Base-by-base conservation (phyloP, 2,888 invertebrate species). In the Drosophila neotestacea region DNA sequence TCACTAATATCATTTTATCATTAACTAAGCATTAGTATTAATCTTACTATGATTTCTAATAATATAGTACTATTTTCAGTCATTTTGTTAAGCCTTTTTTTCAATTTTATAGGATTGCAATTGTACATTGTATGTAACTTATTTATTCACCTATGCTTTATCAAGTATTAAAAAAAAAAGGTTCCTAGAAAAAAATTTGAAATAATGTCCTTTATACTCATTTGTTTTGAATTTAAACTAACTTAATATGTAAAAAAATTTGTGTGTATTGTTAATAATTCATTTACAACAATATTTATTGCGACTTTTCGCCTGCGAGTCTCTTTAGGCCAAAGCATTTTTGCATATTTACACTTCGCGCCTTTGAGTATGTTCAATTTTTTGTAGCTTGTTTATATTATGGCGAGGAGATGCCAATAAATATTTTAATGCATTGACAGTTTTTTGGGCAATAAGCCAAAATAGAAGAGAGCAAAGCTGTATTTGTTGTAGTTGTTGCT, bases 361-460 rank as follows among this genome's bases (percentile, higher is more conserved):
- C 47, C 47, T 56, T 51, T 13, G 7, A 38, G 13, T 28, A 44
- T 34, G 30, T 9, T 22, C 27, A 6, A n/a, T 7, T 7, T 39
- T 48, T 56, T 11, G 22, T 3, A 22, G 22, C 9, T 9, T 62
- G 52, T 46, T 61, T 69, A 47, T 50, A 34, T 61, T 65, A 42
- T 67, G n/a, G 11, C 3, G 11, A n/a, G 13, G 76, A 38, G 30
- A 55, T 77, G 42, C 28, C 39, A 34, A 50, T 64, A 59, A 64
- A 64, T 54, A 68, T 48, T 52, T 69, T 30, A 44, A 34, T 55
- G 11, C 34, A 46, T 46, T 61, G 28, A 48, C 46, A 13, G 6
- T 42, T 66, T 84, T 77, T 75, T 81, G 55, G 55, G 60, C 62
- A 61, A 68, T 73, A 73, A 65, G 70, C 70, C 73, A 73, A 78